Base-by-base conservation (phyloP, 2,113 vertebrate genomes). In the Pseudorhombus dupliciocellatus region DNA sequence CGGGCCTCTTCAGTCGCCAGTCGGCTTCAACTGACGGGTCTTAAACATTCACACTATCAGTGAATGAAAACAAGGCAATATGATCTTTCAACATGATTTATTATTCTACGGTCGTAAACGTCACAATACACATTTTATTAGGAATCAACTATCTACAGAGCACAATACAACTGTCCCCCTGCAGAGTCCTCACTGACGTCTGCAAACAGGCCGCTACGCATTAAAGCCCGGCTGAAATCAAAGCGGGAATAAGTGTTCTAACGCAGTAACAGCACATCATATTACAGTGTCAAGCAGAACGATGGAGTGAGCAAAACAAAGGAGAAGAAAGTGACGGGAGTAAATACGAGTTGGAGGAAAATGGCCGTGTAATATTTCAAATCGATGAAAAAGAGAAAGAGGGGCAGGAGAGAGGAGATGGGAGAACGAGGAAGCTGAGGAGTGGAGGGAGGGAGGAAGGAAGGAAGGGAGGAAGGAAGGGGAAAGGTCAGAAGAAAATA, bases 71-170 rank as follows among this genome's bases (percentile, higher is more conserved):
- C 0, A 11, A 70, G 44, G 40, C 59, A 25, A 18, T 46, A 7
- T 18, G 25, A 64, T 64, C 53, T 85, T 81, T 76, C 59, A 79
- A 70, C 40, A 75, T 79, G 37, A 84, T 91, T 90, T 91, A 87
- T 89, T 88, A 72, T 73, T 70, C 74, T 84, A 89, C 81, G 88
- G 30, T 66, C 9, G 20, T 77, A 88, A 88, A 86, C 74, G 71
- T 70, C 84, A 91, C 85, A 83, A 75, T 54, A 83, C 80, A 87
- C 51, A 77, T 77, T 56, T 72, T 70, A 69, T 72, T 69, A 75
- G 77, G 7, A 7, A 22, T 71, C 60, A 84, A 75, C 56, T 79
- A 65, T 62, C 69, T 54, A 85, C 74, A 77, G 78, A 80, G 79
- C 73, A 85, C 37, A 65, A 59, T 78, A 52, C 44, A 82, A 67